These are phyloP conservation scores for Campoletis sonorensis DNA, from an alignment of 1,140 invertebrate genomes.

Conservation along the genomic window DNA sequence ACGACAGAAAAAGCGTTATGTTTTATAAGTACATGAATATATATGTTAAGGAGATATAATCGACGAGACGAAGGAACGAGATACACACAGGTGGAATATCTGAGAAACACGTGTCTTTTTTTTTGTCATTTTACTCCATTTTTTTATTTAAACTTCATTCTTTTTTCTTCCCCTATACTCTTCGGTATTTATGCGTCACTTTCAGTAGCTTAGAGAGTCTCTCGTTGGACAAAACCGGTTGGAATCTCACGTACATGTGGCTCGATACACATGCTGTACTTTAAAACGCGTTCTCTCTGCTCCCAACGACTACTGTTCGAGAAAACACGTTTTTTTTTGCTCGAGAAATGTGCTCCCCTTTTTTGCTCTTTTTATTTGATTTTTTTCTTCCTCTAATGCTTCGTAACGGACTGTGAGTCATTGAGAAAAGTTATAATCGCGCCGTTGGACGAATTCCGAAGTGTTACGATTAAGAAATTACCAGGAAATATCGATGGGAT, in stretches of 20 bases:
- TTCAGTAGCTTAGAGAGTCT: conserved; percentile 28
- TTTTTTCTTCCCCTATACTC: not conserved
- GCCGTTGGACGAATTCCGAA: not conserved
- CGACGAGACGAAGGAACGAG: not conserved
- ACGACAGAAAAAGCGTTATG: conserved; percentile 20
- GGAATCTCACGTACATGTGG: conserved; percentile 16
- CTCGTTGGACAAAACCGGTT: conserved; percentile 41
- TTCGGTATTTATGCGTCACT: conserved; percentile 46
- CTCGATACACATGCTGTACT: conserved; percentile 19
- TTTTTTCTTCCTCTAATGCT: not conserved
- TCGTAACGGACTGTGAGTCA: conserved; percentile 8
- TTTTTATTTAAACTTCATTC: not conserved
- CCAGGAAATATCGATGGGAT: too few species aligned
- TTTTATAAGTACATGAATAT: not conserved
- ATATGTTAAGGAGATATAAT: not conserved
- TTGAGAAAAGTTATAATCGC: not conserved
- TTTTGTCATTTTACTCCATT: not conserved
- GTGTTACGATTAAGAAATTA: not conserved
- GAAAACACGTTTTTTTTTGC: not conserved
- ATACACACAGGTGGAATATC: conserved; percentile 30
- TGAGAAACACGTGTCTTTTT: conserved; percentile 21
- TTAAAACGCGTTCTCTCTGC: not conserved
- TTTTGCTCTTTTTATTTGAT: not conserved
- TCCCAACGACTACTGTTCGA: conserved; percentile 1
- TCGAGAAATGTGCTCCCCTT: not conserved